Base-by-base conservation (phyloP, 2,797 vertebrate genomes). In the Glossophaga mutica region DNA sequence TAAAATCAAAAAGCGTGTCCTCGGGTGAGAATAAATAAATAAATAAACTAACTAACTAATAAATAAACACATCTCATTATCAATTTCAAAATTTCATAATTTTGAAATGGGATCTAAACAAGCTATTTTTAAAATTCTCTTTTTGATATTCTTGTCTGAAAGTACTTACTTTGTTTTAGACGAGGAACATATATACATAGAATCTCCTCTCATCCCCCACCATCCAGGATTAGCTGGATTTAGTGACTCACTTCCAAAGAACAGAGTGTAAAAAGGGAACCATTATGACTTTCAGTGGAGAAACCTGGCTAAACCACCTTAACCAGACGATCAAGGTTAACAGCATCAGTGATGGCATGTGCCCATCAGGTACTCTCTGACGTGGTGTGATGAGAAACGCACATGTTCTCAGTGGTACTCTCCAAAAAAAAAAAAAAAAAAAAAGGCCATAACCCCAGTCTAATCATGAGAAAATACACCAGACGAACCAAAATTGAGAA, bases 111-210 rank as follows among this genome's bases (percentile, higher is more conserved):
- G 67, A 73, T 46, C 21, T 50, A 76, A 78, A 8, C 7, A n/a
- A 73, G 68, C 82, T 57, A 57, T 32, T 77, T 88, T 84, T 42
- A 24, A 29, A 59, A 59, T 83, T 93, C 52, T 67, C 34, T 82
- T 74, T 57, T 67, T 76, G 39, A 6, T 87, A 68, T 9, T 26
- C 52, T 70, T 55, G 10, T n/a, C 57, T 73, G 70, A 92, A 82
- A 79, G 18, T 83, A 55, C 26, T 82, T 89, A 70, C n/a, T 90
- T 87, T 65, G 34, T 82, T 94, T 88, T 83, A 77, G 85, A 71
- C 6, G 19, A 91, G 68, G 18, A 91, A 84, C 16, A 57, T 6
- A 7, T 34, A 8, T n/a, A 71, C 9, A 76, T 21, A 62, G 16
- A 5, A 24, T 84, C 16, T 10, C 46, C 10, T 57, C 37, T 88